phyloP scores from a whole-genome alignment of 1,140 invertebrate species.

The Drosophila equinoxialis region DNA sequence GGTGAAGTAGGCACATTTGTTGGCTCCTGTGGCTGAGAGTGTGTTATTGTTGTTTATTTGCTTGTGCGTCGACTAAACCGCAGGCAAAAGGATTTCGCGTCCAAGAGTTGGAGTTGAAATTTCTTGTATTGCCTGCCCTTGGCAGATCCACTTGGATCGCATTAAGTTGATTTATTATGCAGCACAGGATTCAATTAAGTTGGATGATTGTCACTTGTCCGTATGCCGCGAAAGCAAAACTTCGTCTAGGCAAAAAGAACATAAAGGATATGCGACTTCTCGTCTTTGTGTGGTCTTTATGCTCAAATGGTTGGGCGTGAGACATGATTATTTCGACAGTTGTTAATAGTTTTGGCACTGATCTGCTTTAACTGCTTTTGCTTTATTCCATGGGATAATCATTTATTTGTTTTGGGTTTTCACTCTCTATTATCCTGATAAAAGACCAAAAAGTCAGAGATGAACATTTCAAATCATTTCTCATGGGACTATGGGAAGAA shows the following conservation, averaged over 20 bases:
- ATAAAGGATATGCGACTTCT: slow-evolving; percentile 12
- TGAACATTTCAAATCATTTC: slow-evolving; percentile 23
- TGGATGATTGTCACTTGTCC: slow-evolving; percentile 82
- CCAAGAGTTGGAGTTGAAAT: slow-evolving; percentile 16
- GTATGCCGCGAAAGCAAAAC: slow-evolving; percentile 70
- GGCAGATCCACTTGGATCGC: slow-evolving; percentile 72
- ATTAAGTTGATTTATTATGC: slow-evolving; percentile 83
- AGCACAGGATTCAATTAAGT: slow-evolving; percentile 81
- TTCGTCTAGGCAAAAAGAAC: background rate
- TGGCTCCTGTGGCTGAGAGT: slow-evolving; percentile 36
- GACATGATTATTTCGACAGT: slow-evolving; percentile 73
- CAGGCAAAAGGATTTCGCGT: slow-evolving; percentile 68
- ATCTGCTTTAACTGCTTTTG: slow-evolving; percentile 29
- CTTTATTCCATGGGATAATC: slow-evolving; percentile 45
- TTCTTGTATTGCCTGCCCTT: slow-evolving; percentile 68
- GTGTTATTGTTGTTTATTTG: slow-evolving; percentile 65
- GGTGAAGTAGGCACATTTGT: slow-evolving; percentile 25
- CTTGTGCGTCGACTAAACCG: slow-evolving; percentile 58
- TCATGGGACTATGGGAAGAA: slow-evolving; percentile 12
- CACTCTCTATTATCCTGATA: background rate
- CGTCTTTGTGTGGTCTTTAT: slow-evolving; percentile 29
- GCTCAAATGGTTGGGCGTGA: slow-evolving; percentile 59
- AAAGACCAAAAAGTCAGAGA: slow-evolving; percentile 51
- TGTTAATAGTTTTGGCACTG: slow-evolving; percentile 62
- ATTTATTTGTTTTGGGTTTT: slow-evolving; percentile 67